Conservation (phyloP, 35 echinoderm and acorn worm species). For the Holothuria glaberrima region DNA sequence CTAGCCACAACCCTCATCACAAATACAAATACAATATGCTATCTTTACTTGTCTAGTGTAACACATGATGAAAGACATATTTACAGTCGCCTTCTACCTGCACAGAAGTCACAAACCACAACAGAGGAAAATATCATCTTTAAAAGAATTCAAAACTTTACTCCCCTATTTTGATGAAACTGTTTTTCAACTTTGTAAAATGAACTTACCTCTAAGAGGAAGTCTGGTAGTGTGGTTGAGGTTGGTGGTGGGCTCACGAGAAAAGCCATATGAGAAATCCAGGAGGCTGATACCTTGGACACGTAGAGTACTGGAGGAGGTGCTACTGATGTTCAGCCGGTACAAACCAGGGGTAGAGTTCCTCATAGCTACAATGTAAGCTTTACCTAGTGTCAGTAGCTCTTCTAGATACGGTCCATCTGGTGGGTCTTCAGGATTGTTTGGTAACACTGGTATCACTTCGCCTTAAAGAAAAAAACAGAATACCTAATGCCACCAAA, state of each 20-base stretch:
- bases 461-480: background rate
- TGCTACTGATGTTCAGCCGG: slow-evolving; percentile 63
- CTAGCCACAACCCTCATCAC: no score
- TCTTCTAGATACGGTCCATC: slow-evolving; percentile 68
- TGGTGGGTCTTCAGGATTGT: slow-evolving; percentile 6
- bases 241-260: slow-evolving; percentile 51
- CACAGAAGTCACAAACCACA: no score
- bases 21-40: no score
- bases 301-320: slow-evolving; percentile 63
- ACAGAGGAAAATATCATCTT: no score
- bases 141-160: background rate
- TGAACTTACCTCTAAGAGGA: slow-evolving; percentile 81
- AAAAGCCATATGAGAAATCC: slow-evolving; percentile 88
- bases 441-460: slow-evolving; percentile 28
- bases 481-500: no score
- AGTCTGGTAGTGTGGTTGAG: slow-evolving; percentile 69
- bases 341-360: slow-evolving; percentile 78
- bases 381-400: slow-evolving; percentile 79
- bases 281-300: slow-evolving; percentile 85
- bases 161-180: background rate
- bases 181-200: background rate
- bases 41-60: no score
- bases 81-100: background rate
- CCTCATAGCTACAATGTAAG: slow-evolving; percentile 78
- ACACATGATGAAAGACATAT: no score